phyloP scores from a whole-genome alignment of 2,888 invertebrate genomes.

The Emmelina monodactyla region DNA sequence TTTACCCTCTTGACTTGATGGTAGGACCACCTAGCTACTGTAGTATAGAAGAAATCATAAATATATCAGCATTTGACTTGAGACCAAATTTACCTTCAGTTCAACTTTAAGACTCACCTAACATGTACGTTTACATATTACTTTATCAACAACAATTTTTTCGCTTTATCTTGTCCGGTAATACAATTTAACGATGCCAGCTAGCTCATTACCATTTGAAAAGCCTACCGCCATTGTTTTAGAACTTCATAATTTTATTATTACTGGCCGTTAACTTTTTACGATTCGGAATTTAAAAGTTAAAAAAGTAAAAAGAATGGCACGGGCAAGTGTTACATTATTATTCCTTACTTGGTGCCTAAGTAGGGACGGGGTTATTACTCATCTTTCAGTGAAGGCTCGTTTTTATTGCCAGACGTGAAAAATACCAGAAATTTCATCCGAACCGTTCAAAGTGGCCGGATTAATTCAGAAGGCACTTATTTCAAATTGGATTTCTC shows the following conservation, averaged over 20 bases:
- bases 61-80: too few species aligned
- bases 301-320: too few species aligned
- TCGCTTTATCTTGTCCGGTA: too few species aligned
- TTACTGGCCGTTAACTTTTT: slow-evolving; percentile 5
- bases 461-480: slow-evolving; percentile 66
- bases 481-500: slow-evolving; percentile 64
- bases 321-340: slow-evolving; percentile 50
- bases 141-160: too few species aligned
- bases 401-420: slow-evolving; percentile 63
- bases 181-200: too few species aligned
- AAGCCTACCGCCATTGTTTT: background rate
- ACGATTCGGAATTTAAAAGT: slow-evolving; percentile 18
- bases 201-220: slow-evolving; percentile 10
- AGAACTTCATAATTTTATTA: background rate
- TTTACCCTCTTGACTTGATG: background rate
- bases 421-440: slow-evolving; percentile 65
- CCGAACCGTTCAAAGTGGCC: slow-evolving; percentile 56
- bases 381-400: slow-evolving; percentile 57
- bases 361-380: slow-evolving; percentile 48
- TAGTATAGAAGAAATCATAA: too few species aligned
- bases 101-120: too few species aligned
- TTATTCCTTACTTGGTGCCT: slow-evolving; percentile 56
- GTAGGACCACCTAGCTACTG: slow-evolving; percentile 1
- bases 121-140: too few species aligned
- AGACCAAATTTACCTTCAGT: too few species aligned